phyloP scores from a whole-genome alignment of 2,888 invertebrate genomes.

The Automeris io region DNA sequence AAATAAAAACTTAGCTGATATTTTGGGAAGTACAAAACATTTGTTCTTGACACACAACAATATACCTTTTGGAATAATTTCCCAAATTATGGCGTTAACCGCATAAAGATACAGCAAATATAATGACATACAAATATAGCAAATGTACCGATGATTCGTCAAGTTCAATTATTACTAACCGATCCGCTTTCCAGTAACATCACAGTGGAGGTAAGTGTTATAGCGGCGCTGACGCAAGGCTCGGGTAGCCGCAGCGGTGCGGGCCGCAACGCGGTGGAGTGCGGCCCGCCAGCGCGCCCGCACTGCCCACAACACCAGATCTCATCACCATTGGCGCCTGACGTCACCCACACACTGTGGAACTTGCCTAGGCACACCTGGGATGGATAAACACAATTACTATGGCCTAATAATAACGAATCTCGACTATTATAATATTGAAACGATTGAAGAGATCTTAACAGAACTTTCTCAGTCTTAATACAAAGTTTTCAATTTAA shows the following conservation, averaged over 20 bases:
- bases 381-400: conserved; percentile 8
- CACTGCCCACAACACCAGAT: conserved; percentile 90
- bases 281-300: conserved; percentile 81
- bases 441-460: no score
- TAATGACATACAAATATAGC: conserved; percentile 1
- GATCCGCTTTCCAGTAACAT: conserved; percentile 79
- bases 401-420: no score
- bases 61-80: no score
- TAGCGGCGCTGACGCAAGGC: conserved; percentile 70
- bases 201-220: conserved; percentile 82
- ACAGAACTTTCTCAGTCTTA: no score
- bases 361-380: conserved; percentile 86
- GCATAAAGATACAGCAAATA: no score
- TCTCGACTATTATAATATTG: no score
- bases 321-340: conserved; percentile 39
- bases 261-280: conserved; percentile 78
- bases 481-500: no score
- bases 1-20: no score
- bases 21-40: no score
- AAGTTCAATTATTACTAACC: conserved; percentile 53
- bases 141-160: neutral
- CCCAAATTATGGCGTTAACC: no score
- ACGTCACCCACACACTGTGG: conserved; percentile 82
- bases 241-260: conserved; percentile 50
- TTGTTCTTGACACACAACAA: no score